Percentiles rank a stretch among this genome's conserved stretches.
phyloP scores from a whole-genome alignment of 2,888 invertebrate genomes.

The Himalopsyche japonica region DNA sequence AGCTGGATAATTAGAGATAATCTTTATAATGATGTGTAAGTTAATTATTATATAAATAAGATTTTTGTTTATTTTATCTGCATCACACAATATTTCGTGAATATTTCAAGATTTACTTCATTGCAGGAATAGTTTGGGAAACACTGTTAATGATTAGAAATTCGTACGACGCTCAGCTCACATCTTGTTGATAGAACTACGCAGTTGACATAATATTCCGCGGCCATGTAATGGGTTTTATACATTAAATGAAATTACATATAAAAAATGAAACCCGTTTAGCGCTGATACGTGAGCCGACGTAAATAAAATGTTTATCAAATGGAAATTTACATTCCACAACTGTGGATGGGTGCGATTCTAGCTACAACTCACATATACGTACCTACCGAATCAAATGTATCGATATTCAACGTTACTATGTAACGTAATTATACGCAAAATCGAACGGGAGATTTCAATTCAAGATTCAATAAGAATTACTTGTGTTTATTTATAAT shows the following conservation, averaged over 20 bases:
- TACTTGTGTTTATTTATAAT: too few relatives aligned
- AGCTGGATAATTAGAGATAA: too few relatives aligned
- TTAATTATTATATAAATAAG: too few relatives aligned
- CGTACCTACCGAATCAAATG: not conserved
- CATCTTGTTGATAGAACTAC: not conserved
- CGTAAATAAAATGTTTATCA: slow-evolving; percentile 22
- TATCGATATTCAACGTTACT: not conserved
- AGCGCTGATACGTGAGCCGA: not conserved
- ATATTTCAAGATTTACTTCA: too few relatives aligned
- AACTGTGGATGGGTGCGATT: not conserved
- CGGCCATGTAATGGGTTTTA: slow-evolving; percentile 25
- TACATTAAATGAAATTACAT: slow-evolving; percentile 22
- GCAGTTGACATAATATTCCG: slow-evolving; percentile 24
- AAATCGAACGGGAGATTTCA: too few relatives aligned
- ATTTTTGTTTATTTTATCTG: too few relatives aligned
- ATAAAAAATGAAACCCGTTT: not conserved
- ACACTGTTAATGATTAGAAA: not conserved
- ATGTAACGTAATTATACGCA: too few relatives aligned
- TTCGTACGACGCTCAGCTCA: not conserved
- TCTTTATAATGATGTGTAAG: too few relatives aligned
- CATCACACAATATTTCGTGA: too few relatives aligned
- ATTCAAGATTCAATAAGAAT: too few relatives aligned
- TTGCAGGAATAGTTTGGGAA: too few relatives aligned
- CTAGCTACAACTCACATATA: not conserved
- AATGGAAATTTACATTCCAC: slow-evolving; percentile 10